Percentiles rank a stretch among this genome's conserved stretches.
Evolutionary conservation across 2,113 vertebrate species (phyloP).

Genomic region (Syngnathoides biaculeatus): DNA sequence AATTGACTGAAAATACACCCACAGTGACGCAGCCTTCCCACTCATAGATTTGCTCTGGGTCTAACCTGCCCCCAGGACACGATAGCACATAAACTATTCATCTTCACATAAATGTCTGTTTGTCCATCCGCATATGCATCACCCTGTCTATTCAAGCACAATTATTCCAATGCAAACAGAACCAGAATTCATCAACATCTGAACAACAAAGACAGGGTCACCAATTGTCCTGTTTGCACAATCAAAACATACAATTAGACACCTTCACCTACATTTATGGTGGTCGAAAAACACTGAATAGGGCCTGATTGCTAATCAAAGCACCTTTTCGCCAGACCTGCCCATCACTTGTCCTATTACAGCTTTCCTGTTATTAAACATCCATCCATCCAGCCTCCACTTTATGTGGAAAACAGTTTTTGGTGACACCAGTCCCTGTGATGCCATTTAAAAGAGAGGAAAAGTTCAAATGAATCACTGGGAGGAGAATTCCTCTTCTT

Average conservation of each 20-base stretch:
- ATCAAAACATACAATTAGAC: constrained; percentile 1
- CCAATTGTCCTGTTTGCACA: constrained; percentile 17
- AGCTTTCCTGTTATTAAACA: constrained; percentile 38
- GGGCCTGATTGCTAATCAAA: constrained; percentile 43
- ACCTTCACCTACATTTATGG: constrained; percentile 16
- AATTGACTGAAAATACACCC: too few relatives aligned
- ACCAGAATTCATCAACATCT: background rate
- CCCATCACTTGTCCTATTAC: constrained; percentile 11
- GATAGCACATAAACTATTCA: too few relatives aligned
- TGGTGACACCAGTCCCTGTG: constrained; percentile 57
- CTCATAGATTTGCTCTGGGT: too few relatives aligned
- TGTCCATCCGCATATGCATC: background rate
- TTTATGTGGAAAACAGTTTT: constrained; percentile 31
- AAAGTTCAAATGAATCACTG: constrained; percentile 59
- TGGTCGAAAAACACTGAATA: constrained; percentile 30
- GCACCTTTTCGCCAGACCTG: constrained; percentile 20
- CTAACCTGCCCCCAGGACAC: too few relatives aligned
- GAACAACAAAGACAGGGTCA: background rate
- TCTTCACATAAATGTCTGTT: background rate
- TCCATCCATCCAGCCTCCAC: constrained; percentile 29
- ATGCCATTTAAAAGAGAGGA: constrained; percentile 63
- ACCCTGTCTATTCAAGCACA: background rate
- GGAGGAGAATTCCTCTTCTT: constrained; percentile 38
- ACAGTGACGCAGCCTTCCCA: too few relatives aligned
- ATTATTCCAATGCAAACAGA: background rate